Evolutionary conservation across 92 coral and sea anemone species (phyloP), one percentile per base, ranked within the genome.

Genomic region (Heliopora coerulea): DNA sequence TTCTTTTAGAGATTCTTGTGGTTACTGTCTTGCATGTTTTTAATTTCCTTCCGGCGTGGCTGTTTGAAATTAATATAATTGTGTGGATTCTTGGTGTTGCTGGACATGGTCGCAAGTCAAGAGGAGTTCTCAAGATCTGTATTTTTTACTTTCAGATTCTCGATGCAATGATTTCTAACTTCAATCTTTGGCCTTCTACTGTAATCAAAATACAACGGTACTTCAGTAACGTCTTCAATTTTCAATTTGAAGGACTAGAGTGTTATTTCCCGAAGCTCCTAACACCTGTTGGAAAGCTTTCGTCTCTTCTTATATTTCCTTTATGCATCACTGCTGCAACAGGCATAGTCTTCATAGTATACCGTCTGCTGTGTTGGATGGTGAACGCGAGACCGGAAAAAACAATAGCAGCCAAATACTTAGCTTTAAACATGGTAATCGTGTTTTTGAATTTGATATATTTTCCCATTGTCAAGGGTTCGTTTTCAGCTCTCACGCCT

Each of bases 381-480:
- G 58, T 65, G 11, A 46, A 72, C 48, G 18, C 24, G 3, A 35
- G 19, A 41, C 35, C 26, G 48, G 73, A 35, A 23, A 65, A 63
- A 58, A 76, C 62, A 49, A 41, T 65, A 34, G 40, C 62, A 37
- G 68, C 63, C 21, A 62, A 61, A 23, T 50, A 78, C 28, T 48
- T 80, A 23, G 56, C 50, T 23, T 48, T 75, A 13, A 81, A 83
- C 32, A 66, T 83, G 13, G 84, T 83, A 42, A 79, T 89, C 48
- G 73, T 81, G 21, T 63, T 65, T 70, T 84, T 89, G 11, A 87
- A 84, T 75, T 59, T 89, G 23, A 86, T 85, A 18, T 89, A 83
- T 50, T 89, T 89, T 65, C 96, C 96, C 14, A 74, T 89, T 75
- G 91, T 87, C 15, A 87, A 78, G 63, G 80, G 75, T 31, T 76